Evolutionary conservation across 2,797 vertebrate genomes (phyloP).

Genomic region (Pangasius mekongensis): DNA sequence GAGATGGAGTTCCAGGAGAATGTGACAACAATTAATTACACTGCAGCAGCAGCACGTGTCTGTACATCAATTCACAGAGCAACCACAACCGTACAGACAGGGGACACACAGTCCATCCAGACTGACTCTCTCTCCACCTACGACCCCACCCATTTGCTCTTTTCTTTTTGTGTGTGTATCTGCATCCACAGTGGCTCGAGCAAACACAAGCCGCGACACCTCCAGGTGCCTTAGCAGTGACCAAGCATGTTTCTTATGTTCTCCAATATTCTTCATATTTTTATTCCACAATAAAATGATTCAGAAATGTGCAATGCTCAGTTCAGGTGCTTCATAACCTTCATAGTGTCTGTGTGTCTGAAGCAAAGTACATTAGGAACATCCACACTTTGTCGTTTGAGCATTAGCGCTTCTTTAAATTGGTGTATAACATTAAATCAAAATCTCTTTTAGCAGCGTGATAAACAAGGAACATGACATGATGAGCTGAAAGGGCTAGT

Average conservation of each 20-base stretch:
- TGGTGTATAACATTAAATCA: background rate
- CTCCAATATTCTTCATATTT: background rate
- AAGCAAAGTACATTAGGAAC: background rate
- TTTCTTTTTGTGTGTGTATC: background rate
- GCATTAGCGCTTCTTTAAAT: background rate
- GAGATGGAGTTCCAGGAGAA: background rate
- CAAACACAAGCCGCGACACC: background rate
- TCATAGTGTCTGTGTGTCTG: background rate
- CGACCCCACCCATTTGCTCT: background rate
- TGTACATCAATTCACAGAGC: background rate
- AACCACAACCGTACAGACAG: background rate
- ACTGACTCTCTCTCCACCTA: background rate
- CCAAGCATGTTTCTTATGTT: background rate
- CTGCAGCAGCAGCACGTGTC: background rate
- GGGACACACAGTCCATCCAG: background rate
- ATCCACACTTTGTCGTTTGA: background rate
- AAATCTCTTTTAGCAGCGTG: background rate
- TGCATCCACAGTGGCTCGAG: background rate
- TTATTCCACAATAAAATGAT: background rate
- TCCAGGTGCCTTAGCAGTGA: no score
- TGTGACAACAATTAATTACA: background rate
- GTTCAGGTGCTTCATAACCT: background rate
- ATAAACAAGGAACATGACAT: constrained; percentile 7
- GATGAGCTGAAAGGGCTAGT: background rate
- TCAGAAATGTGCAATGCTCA: background rate